phyloP scores from a whole-genome alignment of 2,113 vertebrate genomes.

The Parus major region DNA sequence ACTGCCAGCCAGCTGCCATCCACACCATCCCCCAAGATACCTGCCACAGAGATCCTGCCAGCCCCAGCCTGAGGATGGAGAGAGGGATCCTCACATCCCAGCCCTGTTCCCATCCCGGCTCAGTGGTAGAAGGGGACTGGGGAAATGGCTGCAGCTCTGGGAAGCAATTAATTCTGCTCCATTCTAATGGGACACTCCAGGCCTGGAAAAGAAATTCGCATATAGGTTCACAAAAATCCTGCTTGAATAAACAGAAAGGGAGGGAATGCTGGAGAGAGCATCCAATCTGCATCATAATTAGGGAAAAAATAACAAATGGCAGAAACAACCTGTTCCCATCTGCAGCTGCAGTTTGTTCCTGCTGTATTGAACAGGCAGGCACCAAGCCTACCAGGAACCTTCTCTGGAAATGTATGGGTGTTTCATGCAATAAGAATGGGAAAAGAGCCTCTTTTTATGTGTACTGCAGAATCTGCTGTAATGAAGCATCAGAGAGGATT shows the following conservation, averaged over 20 bases:
- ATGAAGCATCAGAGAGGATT: not conserved
- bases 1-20: not conserved
- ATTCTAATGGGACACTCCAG: fast-evolving
- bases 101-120: not conserved
- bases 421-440: not conserved
- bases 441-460: not conserved
- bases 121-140: fast-evolving
- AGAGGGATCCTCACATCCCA: not conserved
- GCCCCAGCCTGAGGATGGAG: fast-evolving
- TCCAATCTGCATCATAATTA: slow-evolving; percentile 50
- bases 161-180: not conserved
- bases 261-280: not conserved
- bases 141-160: not conserved
- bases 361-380: not conserved
- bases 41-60: fast-evolving
- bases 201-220: not conserved
- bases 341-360: slow-evolving; percentile 32
- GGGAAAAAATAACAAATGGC: slow-evolving; percentile 4
- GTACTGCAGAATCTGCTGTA: not conserved
- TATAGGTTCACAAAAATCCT: not conserved
- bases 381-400: not conserved
- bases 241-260: slow-evolving; percentile 24
- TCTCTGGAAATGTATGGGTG: not conserved
- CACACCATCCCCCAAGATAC: fast-evolving
- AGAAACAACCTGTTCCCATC: slow-evolving; percentile 56